phyloP scores from a whole-genome alignment of 2,113 vertebrate species.

The Ciconia maguari region DNA sequence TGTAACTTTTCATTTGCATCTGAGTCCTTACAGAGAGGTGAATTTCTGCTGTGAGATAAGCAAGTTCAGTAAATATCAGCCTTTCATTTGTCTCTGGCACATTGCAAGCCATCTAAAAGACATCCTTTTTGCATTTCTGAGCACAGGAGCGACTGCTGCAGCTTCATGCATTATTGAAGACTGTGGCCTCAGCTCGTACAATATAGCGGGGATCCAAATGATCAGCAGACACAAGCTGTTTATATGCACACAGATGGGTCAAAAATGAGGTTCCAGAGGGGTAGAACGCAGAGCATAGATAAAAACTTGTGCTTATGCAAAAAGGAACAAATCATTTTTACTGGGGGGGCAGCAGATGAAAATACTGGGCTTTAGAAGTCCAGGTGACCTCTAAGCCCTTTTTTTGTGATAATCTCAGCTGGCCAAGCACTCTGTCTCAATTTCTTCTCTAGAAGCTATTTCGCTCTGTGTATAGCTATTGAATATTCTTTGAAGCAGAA shows the following conservation, averaged over 20 bases:
- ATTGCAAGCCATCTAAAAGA: conserved; percentile 32
- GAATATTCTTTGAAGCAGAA: conserved; percentile 49
- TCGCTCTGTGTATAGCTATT: not conserved
- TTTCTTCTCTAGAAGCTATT: not conserved
- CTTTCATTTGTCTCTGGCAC: conserved; percentile 24
- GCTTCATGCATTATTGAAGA: conserved; percentile 69
- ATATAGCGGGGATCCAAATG: conserved; percentile 33
- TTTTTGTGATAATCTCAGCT: not conserved
- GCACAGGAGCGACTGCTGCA: conserved; percentile 28
- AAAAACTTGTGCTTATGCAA: not conserved
- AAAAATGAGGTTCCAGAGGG: not conserved
- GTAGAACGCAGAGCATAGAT: not conserved
- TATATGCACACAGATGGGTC: not conserved
- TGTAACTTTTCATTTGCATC: conserved; percentile 29
- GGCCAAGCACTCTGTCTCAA: not conserved
- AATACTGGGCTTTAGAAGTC: not conserved
- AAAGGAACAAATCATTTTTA: not conserved
- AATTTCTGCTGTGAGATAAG: conserved; percentile 38
- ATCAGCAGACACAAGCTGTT: not conserved
- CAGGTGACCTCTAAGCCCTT: not conserved
- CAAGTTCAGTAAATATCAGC: too few species aligned
- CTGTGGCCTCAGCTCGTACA: not conserved
- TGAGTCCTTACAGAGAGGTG: not conserved
- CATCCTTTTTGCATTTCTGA: conserved; percentile 56
- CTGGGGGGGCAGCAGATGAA: not conserved